Evolutionary conservation across 2,888 invertebrate species (phyloP), one percentile per base, ranked within the genome.

Genomic region (Sesia apiformis): DNA sequence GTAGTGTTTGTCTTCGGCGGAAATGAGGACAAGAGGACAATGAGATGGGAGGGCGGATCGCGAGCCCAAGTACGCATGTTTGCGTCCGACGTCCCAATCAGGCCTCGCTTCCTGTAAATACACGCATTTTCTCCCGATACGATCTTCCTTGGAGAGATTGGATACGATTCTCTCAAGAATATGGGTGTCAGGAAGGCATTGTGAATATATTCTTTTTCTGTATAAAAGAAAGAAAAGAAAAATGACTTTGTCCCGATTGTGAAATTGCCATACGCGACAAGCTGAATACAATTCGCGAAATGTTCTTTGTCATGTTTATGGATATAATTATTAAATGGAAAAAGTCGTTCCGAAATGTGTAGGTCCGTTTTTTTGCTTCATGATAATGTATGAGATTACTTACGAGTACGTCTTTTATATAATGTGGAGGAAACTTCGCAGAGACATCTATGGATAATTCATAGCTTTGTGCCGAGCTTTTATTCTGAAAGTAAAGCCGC

Each of bases 211-310:
- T 8, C n/a, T n/a, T 40, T 40, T 5, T 56, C 56, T 52, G 52
- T 53, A 39, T 51, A 67, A 55, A 61, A 63, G 62, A 60, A 55
- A 53, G 57, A 52, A 55, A 60, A 64, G 57, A 69, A 60, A 63
- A 61, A 74, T 69, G 58, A 63, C 60, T 60, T 67, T 61, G 62
- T 71, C 68, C 57, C 51, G 55, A 63, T 63, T 59, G 63, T 60
- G 59, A 62, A 69, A 71, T 69, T 64, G 64, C 62, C 58, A 56
- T 52, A 55, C 57, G 56, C 39, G 39, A 59, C 62, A 60, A 59
- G 61, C 61, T 62, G 55, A 57, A 57, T 56, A 56, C 64, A 63
- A 64, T 64, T 58, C 62, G 60, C 55, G 53, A 61, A 63, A 67
- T 66, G 23, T 60, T 63, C 53, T 66, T 62, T 63, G 56, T 65